Conservation (phyloP, 2,797 vertebrate genomes). For the Melanogrammus aeglefinus region DNA sequence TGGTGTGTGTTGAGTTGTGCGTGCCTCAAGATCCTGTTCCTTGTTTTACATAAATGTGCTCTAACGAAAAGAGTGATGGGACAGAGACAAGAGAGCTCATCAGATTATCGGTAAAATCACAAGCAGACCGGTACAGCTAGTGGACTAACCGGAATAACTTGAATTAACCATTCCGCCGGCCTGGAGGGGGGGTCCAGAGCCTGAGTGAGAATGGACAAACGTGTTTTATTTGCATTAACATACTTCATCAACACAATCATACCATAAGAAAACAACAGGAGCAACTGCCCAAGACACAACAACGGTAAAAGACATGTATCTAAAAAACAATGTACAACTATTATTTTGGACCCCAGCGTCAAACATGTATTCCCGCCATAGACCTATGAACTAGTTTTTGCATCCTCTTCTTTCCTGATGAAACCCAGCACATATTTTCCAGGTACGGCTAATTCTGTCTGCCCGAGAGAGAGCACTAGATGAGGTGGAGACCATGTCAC, state of each 20-base stretch:
- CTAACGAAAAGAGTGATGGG: not conserved
- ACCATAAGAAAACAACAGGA: too few species aligned
- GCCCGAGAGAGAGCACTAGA: not conserved
- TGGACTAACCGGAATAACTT: not conserved
- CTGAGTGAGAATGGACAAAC: slow-evolving; percentile 11
- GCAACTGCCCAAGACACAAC: not conserved
- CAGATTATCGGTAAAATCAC: not conserved
- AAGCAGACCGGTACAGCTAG: not conserved
- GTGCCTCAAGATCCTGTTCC: too few species aligned
- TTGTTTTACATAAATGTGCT: not conserved
- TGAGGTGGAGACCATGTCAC: not conserved
- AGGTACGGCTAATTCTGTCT: not conserved
- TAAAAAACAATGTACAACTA: too few species aligned
- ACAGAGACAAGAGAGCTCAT: not conserved
- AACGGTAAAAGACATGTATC: not conserved
- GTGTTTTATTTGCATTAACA: not conserved
- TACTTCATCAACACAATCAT: too few species aligned
- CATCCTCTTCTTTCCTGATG: not conserved
- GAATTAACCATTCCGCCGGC: not conserved
- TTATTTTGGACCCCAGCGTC: not conserved
- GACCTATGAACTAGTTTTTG: not conserved
- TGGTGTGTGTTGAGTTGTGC: too few species aligned
- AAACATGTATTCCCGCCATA: not conserved
- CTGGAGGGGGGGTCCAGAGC: too few species aligned
- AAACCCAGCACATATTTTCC: not conserved